phyloP scores from a whole-genome alignment of 2,888 invertebrate species.

The Yponomeuta plumbellus region DNA sequence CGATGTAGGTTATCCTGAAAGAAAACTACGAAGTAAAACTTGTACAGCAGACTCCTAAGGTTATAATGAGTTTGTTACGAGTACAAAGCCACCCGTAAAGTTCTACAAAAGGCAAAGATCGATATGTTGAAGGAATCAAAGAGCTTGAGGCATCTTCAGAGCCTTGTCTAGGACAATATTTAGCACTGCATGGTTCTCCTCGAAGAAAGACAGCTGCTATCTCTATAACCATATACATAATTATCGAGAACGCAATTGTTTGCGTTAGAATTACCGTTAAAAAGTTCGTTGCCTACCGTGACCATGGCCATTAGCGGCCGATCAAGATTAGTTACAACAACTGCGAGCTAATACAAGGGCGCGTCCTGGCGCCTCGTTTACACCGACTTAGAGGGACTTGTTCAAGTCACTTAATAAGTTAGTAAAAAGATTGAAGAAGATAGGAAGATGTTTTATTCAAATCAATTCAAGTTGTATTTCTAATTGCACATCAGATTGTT shows the following conservation, averaged over 20 bases:
- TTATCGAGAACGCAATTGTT: constrained; percentile 7
- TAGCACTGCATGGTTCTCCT: neutral
- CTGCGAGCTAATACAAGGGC: constrained; percentile 47
- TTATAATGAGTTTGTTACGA: no score
- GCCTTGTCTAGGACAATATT: neutral
- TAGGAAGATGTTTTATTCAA: no score
- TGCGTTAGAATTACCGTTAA: constrained; percentile 24
- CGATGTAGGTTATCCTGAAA: no score
- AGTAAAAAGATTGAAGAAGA: no score
- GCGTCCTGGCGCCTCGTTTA: constrained; percentile 47
- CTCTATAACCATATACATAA: neutral
- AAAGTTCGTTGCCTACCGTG: constrained; percentile 48
- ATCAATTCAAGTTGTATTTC: no score
- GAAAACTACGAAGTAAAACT: no score
- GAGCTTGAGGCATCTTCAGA: no score
- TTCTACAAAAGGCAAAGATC: no score
- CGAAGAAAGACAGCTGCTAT: neutral
- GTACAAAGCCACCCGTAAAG: no score
- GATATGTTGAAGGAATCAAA: no score
- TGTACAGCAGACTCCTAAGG: no score
- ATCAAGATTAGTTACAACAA: constrained; percentile 60
- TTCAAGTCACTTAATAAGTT: neutral
- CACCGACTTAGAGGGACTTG: constrained; percentile 11
- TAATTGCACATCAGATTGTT: no score
- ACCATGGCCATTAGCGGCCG: constrained; percentile 50